Evolutionary conservation across 2,797 vertebrate species (phyloP).

Genomic region (Phrynocephalus vlangalii): DNA sequence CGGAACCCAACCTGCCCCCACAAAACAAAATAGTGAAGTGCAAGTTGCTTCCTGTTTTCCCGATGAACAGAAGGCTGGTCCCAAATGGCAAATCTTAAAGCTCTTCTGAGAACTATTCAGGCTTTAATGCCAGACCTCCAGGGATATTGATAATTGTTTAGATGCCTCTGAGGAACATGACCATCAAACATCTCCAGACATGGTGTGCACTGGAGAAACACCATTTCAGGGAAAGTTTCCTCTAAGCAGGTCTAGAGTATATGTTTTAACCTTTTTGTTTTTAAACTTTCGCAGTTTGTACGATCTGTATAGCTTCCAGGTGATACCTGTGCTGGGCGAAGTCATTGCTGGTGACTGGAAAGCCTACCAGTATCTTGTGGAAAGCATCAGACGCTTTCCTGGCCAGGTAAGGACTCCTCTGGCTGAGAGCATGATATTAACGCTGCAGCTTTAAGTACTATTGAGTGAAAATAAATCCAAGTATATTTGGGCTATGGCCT

Average conservation of each 20-base stretch:
- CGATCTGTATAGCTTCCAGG: slow-evolving; percentile 94
- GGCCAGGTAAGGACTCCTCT: slow-evolving; percentile 84
- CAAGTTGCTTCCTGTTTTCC: too few relatives aligned
- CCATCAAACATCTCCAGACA: background rate
- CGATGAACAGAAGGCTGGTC: too few relatives aligned
- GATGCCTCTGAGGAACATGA: background rate
- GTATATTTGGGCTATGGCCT: too few relatives aligned
- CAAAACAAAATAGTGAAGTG: too few relatives aligned
- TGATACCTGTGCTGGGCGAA: slow-evolving; percentile 96
- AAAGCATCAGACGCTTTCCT: slow-evolving; percentile 94
- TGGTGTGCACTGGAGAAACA: background rate
- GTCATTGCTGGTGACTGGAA: slow-evolving; percentile 97
- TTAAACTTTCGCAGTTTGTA: slow-evolving; percentile 84
- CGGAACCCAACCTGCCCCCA: too few relatives aligned
- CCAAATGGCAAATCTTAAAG: background rate
- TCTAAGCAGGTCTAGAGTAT: background rate
- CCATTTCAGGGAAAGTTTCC: background rate
- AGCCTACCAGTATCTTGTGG: slow-evolving; percentile 96
- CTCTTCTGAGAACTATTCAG: background rate
- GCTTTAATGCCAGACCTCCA: background rate
- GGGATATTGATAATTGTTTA: background rate
- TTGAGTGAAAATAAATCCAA: background rate
- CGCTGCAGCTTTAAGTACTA: too few relatives aligned
- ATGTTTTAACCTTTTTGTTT: slow-evolving; percentile 31
- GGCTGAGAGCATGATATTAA: background rate